Evolutionary conservation across 2,113 vertebrate species (phyloP).

Genomic region (Acrocephalus arundinaceus): DNA sequence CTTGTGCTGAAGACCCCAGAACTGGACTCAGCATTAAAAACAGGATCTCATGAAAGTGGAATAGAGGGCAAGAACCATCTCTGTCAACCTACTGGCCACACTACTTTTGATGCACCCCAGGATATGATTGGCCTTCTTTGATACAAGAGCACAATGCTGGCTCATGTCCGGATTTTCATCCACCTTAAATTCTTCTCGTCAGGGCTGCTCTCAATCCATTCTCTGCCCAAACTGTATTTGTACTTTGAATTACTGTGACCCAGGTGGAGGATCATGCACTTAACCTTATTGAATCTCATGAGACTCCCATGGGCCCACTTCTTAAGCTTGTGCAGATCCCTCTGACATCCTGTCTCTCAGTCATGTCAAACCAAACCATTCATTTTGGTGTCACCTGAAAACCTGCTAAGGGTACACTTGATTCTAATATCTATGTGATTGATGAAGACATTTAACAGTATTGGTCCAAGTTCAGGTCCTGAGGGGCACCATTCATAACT

Average conservation of each 20-base stretch:
- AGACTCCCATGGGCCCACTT: background rate
- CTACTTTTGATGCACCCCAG: background rate
- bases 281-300: background rate
- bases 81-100: accelerated
- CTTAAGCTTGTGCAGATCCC: background rate
- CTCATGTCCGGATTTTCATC: background rate
- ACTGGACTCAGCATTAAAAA: background rate
- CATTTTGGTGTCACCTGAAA: background rate
- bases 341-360: background rate
- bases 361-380: background rate
- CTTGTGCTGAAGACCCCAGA: background rate
- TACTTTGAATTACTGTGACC: background rate
- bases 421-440: background rate
- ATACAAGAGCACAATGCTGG: background rate
- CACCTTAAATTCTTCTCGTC: background rate
- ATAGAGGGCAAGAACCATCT: background rate
- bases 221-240: background rate
- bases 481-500: background rate
- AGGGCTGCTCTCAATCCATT: background rate
- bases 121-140: background rate
- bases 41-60: background rate
- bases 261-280: background rate
- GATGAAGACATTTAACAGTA: background rate
- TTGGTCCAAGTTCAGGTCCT: background rate
- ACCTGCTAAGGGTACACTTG: background rate